Conservation (phyloP, 2,888 invertebrate species). For the Oligia strigilis region DNA sequence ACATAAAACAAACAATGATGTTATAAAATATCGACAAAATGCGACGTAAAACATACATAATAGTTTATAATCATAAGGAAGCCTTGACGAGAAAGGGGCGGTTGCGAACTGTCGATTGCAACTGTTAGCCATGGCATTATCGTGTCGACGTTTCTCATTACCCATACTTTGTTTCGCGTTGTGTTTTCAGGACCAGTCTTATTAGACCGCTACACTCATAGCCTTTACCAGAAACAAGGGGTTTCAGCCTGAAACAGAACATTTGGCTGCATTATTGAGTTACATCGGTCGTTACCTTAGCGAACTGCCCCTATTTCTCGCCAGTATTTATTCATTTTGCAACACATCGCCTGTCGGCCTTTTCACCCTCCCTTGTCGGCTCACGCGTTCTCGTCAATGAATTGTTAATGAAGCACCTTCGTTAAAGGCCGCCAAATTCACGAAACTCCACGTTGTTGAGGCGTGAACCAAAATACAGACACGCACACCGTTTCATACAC, state of each 20-base stretch:
- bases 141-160: conserved; percentile 85
- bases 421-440: conserved; percentile 89
- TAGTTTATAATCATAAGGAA: conserved; percentile 76
- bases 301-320: conserved; percentile 89
- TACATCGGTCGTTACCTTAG: conserved; percentile 82
- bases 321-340: conserved; percentile 90
- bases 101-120: conserved; percentile 86
- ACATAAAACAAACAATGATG: conserved; percentile 62
- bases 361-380: conserved; percentile 83
- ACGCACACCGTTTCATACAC: conserved; percentile 78
- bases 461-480: conserved; percentile 84
- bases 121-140: conserved; percentile 87
- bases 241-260: conserved; percentile 68
- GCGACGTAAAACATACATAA: conserved; percentile 67
- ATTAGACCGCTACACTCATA: conserved; percentile 67
- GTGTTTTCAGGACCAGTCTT: conserved; percentile 70
- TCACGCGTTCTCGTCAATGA: conserved; percentile 86
- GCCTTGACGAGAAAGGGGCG: conserved; percentile 75
- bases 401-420: conserved; percentile 85
- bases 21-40: conserved; percentile 61
- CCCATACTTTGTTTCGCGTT: conserved; percentile 83
- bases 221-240: conserved; percentile 41
- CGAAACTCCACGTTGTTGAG: conserved; percentile 79
- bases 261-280: conserved; percentile 85
- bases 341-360: conserved; percentile 88